Base-by-base conservation (phyloP, 2,797 vertebrate species). In the Otolemur crassicaudatus region DNA sequence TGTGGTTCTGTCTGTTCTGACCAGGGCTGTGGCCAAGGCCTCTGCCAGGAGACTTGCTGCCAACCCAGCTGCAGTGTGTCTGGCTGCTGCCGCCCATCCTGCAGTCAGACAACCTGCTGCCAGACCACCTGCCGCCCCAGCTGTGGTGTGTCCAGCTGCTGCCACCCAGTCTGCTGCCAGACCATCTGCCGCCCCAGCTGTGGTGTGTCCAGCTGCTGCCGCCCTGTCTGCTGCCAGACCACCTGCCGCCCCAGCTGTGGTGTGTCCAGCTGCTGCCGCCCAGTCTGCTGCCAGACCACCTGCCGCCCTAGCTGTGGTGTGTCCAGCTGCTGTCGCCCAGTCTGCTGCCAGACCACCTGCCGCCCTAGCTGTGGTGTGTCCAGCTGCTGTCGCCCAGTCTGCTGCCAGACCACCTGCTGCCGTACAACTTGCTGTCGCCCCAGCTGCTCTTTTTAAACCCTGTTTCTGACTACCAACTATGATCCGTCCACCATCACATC, bases 1-100 rank as follows among this genome's bases (percentile, higher is more conserved):
- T 90, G 69, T 95, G 97, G 90, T 14, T 93, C 97, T 0, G 3
- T 67, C 87, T 96, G 87, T 46, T 89, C 73, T 83, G 93, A 95
- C 16, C 90, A 95, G 87, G 83, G 77, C 83, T 96, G 86, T 96
- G 81, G 72, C 56, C 95, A 94, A 69, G 91, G 27, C 49, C 16
- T 73, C 67, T 94, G 56, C 8, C 61, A 85, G 29, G 82, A 87
- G 83, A 79, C 53, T 29, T 37, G 80, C n/a, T 22, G 29, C 11
- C 81, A 76, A 29, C 29, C 56, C 34, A 37, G 14, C 67, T 91
- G 82, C 4, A 14, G 49, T 14, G 14, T 53, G 49, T 53, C 49
- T 16, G 14, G 49, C 49, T 53, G 49, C 49, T 53, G 49, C 14
- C 49, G 1, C 49, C 14, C 49, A 16, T 53, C 49, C 29, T 65